A percentile compares a stretch with the other conserved stretches of the same genome.
Conservation (phyloP, 2,888 invertebrate species). For the Erynnis tages region DNA sequence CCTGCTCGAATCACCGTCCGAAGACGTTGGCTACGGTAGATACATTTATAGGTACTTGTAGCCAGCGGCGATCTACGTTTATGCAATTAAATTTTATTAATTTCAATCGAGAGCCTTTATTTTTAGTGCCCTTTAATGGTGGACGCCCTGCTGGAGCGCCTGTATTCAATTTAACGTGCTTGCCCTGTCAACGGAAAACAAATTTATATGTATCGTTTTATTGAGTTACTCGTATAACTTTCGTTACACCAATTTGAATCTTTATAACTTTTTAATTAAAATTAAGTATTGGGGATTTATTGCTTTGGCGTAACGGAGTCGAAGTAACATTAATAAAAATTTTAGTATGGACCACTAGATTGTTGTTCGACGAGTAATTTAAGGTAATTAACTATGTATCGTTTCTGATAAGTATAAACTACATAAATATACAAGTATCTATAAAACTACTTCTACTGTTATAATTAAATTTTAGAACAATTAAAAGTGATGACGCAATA, state of each 20-base stretch:
- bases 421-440: no score
- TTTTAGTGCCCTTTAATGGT: slow-evolving; percentile 50
- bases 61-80: slow-evolving; percentile 24
- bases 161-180: slow-evolving; percentile 25
- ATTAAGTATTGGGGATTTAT: slow-evolving; percentile 14
- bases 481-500: no score
- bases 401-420: no score
- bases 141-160: slow-evolving; percentile 30
- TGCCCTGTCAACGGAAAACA: slow-evolving; percentile 23
- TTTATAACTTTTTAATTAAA: slow-evolving; percentile 22
- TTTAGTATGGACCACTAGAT: not conserved
- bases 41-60: slow-evolving; percentile 25
- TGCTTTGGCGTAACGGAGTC: not conserved
- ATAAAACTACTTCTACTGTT: no score
- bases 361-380: no score
- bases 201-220: slow-evolving; percentile 23
- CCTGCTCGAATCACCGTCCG: slow-evolving; percentile 22
- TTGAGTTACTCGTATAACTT: slow-evolving; percentile 17
- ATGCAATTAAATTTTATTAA: slow-evolving; percentile 68
- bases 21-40: slow-evolving; percentile 15
- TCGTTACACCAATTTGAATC: slow-evolving; percentile 24
- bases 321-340: not conserved
- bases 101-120: slow-evolving; percentile 53
- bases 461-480: no score
- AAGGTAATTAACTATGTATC: no score